Base-by-base conservation (phyloP, 1,140 invertebrate genomes). In the Dysdera silvatica region DNA sequence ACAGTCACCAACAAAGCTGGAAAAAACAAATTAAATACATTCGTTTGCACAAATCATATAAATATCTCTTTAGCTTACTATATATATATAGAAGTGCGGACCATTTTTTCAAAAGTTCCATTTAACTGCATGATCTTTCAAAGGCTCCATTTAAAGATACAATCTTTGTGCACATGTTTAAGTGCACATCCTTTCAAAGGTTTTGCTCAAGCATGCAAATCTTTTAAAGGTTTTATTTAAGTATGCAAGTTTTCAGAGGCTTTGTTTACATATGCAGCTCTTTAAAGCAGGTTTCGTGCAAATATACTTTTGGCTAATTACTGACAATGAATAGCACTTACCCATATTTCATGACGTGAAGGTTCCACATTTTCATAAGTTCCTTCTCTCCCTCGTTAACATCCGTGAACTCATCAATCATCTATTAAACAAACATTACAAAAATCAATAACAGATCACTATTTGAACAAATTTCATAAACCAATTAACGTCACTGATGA, bases 321-420 rank as follows among this genome's bases (percentile, higher is more conserved):
- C n/a, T n/a, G n/a, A n/a, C n/a, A 37, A 14, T 23, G n/a, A 23
- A 37, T 35, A n/a, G 43, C 20, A 73, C 78, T 77, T 75, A 84
- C 83, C 83, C 82, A 72, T 84, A 73, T 72, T 91, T 91, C 91
- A 98, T 96, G 4, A 96, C 87, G 78, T 97, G 94, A 4, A 96
- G 77, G 78, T 98, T 98, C 95, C 95, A 98, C 83, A 97, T 86
- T 75, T 97, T 97, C 93, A 97, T 97, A 14, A 98, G 76, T 73
- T 97, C 93, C 74, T 98, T 98, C 76, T 98, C 95, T 2, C 94
- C 94, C 75, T 97, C 93, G 76, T 98, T 98, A 0, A 98, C 95
- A 77, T 98, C 95, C 1, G 92, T 95, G 73, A 98, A 98, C 71
- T 98, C 95, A 73, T 98, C 94, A 52, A 98, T 95, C 92, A 97